A percentile compares a stretch with the other conserved stretches of the same genome.
Conservation (phyloP, 53 echinoderm and acorn worm species). For the Glandiceps talaboti region DNA sequence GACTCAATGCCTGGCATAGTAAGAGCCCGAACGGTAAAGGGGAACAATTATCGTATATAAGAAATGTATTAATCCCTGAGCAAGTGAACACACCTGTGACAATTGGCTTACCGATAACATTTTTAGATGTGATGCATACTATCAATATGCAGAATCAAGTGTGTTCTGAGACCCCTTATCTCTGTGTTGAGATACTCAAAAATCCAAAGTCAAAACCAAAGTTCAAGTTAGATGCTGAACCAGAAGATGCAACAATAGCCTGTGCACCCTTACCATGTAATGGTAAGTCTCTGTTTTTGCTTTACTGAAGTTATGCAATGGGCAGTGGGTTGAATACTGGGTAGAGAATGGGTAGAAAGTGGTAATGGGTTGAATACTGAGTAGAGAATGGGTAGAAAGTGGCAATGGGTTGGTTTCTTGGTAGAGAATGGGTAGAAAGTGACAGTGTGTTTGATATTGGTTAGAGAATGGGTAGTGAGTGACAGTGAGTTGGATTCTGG, state of each 20-base stretch:
- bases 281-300: background rate
- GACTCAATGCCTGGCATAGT: slow-evolving; percentile 64
- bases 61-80: slow-evolving; percentile 35
- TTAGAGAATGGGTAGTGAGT: too few species aligned
- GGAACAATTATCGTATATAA: background rate
- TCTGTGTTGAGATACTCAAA: slow-evolving; percentile 71
- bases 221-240: slow-evolving; percentile 32
- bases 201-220: slow-evolving; percentile 43
- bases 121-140: slow-evolving; percentile 33
- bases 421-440: too few species aligned
- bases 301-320: background rate
- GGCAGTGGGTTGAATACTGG: too few species aligned
- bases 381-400: too few species aligned
- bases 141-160: slow-evolving; percentile 61
- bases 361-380: too few species aligned
- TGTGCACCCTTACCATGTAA: background rate
- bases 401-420: too few species aligned
- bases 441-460: too few species aligned
- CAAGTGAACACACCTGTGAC: slow-evolving; percentile 42
- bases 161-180: slow-evolving; percentile 51
- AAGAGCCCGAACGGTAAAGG: slow-evolving; percentile 40
- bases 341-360: too few species aligned
- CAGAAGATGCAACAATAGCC: background rate
- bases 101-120: slow-evolving; percentile 46
- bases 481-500: too few species aligned